A percentile compares a stretch with the other conserved stretches of the same genome.
phyloP scores from a whole-genome alignment of 2,888 invertebrate genomes.

The Apamea crenata region DNA sequence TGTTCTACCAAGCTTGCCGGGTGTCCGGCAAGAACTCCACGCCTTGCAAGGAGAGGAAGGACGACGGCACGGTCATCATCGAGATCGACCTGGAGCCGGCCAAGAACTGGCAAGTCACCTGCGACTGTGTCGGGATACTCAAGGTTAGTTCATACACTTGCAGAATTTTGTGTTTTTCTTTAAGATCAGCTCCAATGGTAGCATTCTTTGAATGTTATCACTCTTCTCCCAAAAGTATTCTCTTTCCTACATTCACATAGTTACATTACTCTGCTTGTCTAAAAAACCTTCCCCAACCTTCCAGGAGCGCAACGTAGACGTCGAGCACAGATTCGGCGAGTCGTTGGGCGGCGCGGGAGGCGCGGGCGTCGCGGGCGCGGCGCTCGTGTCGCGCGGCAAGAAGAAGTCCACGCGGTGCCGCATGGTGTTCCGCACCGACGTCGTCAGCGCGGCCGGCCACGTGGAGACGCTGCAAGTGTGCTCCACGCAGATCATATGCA shows the following conservation, averaged over 20 bases:
- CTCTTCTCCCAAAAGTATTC: neutral
- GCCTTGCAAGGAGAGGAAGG: constrained; percentile 96
- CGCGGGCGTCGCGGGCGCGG: constrained; percentile 55
- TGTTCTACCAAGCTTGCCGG: constrained; percentile 99
- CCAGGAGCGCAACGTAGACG: constrained; percentile 98
- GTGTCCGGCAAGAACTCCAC: constrained; percentile 99
- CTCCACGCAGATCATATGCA: constrained; percentile 97
- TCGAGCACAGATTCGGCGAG: constrained; percentile 94
- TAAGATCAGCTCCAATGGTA: neutral
- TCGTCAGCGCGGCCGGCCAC: constrained; percentile 94
- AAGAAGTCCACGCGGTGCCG: constrained; percentile 98
- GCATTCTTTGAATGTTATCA: neutral
- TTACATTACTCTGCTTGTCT: neutral
- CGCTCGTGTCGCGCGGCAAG: constrained; percentile 92
- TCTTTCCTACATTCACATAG: neutral
- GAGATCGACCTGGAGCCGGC: constrained; percentile 97
- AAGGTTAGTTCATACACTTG: constrained; percentile 82
- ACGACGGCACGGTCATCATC: constrained; percentile 98
- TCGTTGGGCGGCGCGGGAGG: constrained; percentile 91
- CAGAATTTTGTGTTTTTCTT: constrained; percentile 1
- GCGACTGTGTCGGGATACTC: constrained; percentile 99
- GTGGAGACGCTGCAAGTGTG: constrained; percentile 96
- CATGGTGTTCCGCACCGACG: constrained; percentile 97
- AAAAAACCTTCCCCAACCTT: neutral
- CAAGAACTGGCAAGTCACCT: constrained; percentile 97